Conservation (phyloP, 2,888 invertebrate genomes). For the Chalcosyrphus nemorum region DNA sequence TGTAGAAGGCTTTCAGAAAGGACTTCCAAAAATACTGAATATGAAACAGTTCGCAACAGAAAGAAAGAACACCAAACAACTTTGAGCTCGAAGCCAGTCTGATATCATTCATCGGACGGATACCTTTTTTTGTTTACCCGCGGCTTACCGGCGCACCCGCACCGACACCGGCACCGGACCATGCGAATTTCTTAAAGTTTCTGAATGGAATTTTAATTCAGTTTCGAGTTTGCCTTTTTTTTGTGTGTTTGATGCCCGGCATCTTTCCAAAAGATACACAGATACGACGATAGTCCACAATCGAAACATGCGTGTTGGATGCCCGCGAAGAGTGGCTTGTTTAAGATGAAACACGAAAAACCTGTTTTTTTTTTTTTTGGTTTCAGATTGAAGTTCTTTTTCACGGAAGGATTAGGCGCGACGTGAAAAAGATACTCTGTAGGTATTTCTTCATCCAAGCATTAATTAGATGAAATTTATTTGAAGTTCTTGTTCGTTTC, state of each 20-base stretch:
- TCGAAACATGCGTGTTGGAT: constrained; percentile 43
- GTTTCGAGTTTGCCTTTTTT: constrained; percentile 21
- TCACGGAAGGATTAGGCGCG: constrained; percentile 27
- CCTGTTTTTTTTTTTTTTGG: constrained; percentile 54
- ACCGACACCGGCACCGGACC: constrained; percentile 35
- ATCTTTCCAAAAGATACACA: no score
- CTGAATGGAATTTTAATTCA: constrained; percentile 72
- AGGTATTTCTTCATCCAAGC: constrained; percentile 32
- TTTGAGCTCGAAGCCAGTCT: constrained; percentile 36
- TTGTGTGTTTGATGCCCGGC: background rate
- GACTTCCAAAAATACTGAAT: background rate
- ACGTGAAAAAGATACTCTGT: constrained; percentile 7
- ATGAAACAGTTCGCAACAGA: background rate
- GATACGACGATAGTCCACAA: no score
- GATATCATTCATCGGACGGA: constrained; percentile 57
- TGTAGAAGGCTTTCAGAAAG: constrained; percentile 10
- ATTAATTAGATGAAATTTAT: constrained; percentile 51
- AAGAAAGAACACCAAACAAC: constrained; percentile 19
- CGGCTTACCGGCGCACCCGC: background rate
- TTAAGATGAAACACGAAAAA: constrained; percentile 51
- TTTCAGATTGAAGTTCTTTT: constrained; percentile 27
- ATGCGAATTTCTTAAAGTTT: constrained; percentile 51
- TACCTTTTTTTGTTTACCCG: constrained; percentile 20
- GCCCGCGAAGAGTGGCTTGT: constrained; percentile 22
- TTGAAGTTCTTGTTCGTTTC: constrained; percentile 19